phyloP scores from a whole-genome alignment of 2,113 vertebrate species.

The Alligator sinensis region DNA sequence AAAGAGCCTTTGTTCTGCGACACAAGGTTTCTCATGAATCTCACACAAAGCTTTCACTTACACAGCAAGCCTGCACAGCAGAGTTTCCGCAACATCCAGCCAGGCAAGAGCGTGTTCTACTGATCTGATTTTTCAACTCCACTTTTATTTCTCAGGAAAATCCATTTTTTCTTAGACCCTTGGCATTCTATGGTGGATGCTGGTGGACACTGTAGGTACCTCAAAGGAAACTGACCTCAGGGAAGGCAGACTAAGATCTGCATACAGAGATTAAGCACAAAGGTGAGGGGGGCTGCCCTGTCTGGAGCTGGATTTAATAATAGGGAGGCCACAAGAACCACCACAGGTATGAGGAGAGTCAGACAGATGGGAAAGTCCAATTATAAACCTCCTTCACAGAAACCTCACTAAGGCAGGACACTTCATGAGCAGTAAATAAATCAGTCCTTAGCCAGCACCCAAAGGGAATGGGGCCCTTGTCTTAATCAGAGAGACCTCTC shows the following conservation, averaged over 20 bases:
- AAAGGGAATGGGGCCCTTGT: neutral
- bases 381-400: neutral
- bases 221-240: neutral
- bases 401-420: neutral
- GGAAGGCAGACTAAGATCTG: rapidly evolving
- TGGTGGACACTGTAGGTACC: rapidly evolving
- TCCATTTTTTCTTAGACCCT: rapidly evolving
- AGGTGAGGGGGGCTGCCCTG: neutral
- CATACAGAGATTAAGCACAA: rapidly evolving
- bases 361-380: neutral
- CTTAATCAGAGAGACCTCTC: neutral
- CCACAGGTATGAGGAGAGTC: neutral
- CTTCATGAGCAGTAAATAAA: neutral
- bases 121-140: neutral
- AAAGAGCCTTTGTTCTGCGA: neutral
- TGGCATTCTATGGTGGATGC: neutral
- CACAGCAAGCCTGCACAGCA: neutral
- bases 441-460: neutral
- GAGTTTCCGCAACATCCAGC: neutral
- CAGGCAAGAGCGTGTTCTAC: too few relatives aligned
- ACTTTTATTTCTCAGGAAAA: neutral
- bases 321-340: neutral
- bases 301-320: neutral
- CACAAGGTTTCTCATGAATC: rapidly evolving
- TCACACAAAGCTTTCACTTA: neutral